Evolutionary conservation across 2,113 vertebrate genomes (phyloP).

Genomic region (Tapirus terrestris): DNA sequence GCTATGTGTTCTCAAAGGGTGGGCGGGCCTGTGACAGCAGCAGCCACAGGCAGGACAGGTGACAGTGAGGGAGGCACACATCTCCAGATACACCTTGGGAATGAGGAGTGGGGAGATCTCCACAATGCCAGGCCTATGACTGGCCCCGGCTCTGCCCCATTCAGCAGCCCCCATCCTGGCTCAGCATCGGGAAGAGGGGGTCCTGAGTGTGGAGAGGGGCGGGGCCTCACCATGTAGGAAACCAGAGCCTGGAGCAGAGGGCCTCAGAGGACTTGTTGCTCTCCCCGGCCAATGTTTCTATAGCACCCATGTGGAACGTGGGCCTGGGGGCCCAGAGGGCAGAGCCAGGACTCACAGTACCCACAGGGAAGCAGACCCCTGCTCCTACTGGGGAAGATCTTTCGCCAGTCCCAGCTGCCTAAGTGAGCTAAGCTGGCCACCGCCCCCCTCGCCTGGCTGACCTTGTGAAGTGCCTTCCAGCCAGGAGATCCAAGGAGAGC

Average conservation of each 20-base stretch:
- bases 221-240: background rate
- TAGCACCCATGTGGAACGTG: background rate
- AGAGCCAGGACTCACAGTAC: background rate
- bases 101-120: background rate
- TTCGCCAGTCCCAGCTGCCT: background rate
- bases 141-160: background rate
- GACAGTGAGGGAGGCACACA: background rate
- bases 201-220: background rate
- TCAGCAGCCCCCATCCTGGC: background rate
- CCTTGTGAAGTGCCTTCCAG: background rate
- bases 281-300: background rate
- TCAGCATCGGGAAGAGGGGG: fast-evolving
- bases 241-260: background rate
- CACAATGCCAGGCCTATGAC: background rate
- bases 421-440: background rate
- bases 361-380: background rate
- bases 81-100: background rate
- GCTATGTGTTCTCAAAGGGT: background rate
- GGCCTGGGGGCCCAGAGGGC: background rate
- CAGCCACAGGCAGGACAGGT: background rate
- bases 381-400: background rate
- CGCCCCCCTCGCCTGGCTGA: background rate
- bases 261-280: background rate
- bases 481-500: background rate
- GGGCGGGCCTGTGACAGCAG: background rate